Percentiles rank a stretch among this genome's conserved stretches.
phyloP scores from a whole-genome alignment of 1,140 invertebrate genomes.

The Glossosoma conforme region DNA sequence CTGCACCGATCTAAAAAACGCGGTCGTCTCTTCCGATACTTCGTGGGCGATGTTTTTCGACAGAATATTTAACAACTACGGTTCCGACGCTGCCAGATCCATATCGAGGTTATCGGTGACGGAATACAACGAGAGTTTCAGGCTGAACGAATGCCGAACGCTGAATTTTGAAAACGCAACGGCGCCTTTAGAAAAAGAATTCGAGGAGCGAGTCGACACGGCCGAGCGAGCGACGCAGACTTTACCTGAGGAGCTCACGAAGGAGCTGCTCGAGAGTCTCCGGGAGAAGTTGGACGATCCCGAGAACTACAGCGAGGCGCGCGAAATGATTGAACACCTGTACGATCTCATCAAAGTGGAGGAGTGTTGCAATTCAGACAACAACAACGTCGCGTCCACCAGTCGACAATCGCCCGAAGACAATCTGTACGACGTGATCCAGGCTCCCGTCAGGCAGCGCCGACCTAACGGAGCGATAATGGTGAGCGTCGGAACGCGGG shows the following conservation, averaged over 20 bases:
- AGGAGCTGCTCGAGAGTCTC: conserved; percentile 65
- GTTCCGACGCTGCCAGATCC: conserved; percentile 50
- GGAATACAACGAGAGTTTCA: conserved; percentile 58
- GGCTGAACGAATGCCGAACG: conserved; percentile 46
- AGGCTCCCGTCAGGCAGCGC: conserved; percentile 41
- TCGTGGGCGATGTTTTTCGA: conserved; percentile 31
- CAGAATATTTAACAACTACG: conserved; percentile 33
- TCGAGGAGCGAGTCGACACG: conserved; percentile 46
- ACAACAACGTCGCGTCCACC: conserved; percentile 36
- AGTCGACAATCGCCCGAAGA: conserved; percentile 41
- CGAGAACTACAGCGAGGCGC: conserved; percentile 65
- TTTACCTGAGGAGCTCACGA: conserved; percentile 67
- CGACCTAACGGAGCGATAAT: conserved; percentile 44
- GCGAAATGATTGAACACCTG: conserved; percentile 72
- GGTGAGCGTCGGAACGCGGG: conserved; percentile 56
- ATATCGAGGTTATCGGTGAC: conserved; percentile 58
- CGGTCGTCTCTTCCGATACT: conserved; percentile 17
- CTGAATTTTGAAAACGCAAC: conserved; percentile 47
- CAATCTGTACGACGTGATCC: conserved; percentile 59
- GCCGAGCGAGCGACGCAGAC: conserved; percentile 68
- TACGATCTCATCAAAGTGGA: conserved; percentile 74
- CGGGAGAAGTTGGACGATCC: conserved; percentile 66
- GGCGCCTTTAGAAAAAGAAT: conserved; percentile 27
- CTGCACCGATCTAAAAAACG: conserved; percentile 22
- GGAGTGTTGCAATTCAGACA: conserved; percentile 61